phyloP scores from a whole-genome alignment of 2,888 invertebrate genomes.

The Scaeva pyrastri region DNA sequence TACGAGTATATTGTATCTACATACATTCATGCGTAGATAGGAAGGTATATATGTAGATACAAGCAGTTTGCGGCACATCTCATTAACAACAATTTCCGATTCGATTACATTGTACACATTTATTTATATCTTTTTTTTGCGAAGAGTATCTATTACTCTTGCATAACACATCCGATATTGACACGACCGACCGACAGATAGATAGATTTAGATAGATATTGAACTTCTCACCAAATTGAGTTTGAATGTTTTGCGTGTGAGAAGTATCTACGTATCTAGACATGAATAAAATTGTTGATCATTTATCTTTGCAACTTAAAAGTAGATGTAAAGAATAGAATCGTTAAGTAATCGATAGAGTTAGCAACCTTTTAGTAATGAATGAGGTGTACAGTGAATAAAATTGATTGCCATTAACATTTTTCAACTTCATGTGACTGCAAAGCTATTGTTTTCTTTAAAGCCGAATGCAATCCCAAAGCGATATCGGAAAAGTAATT shows the following conservation, averaged over 20 bases:
- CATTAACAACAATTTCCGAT: conserved; percentile 36
- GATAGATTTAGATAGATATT: neutral
- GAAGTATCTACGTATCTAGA: neutral
- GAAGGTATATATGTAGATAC: too few relatives aligned
- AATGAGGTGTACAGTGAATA: neutral
- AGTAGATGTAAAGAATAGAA: neutral
- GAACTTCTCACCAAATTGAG: neutral
- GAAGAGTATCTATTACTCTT: neutral
- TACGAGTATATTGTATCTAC: too few relatives aligned
- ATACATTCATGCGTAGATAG: too few relatives aligned
- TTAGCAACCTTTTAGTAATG: neutral
- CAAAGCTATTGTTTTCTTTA: too few relatives aligned
- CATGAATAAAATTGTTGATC: neutral
- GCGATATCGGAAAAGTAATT: too few relatives aligned
- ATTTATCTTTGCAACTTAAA: neutral
- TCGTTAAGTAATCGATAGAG: neutral
- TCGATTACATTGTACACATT: neutral
- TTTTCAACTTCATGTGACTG: too few relatives aligned
- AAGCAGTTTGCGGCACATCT: neutral
- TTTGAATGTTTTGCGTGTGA: neutral
- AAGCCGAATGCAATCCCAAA: too few relatives aligned
- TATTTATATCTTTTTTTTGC: neutral
- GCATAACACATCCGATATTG: neutral
- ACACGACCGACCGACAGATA: too few relatives aligned
- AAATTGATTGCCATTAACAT: too few relatives aligned